phyloP scores from a whole-genome alignment of 2,797 vertebrate species.

The Paramormyrops hopkinsi region DNA sequence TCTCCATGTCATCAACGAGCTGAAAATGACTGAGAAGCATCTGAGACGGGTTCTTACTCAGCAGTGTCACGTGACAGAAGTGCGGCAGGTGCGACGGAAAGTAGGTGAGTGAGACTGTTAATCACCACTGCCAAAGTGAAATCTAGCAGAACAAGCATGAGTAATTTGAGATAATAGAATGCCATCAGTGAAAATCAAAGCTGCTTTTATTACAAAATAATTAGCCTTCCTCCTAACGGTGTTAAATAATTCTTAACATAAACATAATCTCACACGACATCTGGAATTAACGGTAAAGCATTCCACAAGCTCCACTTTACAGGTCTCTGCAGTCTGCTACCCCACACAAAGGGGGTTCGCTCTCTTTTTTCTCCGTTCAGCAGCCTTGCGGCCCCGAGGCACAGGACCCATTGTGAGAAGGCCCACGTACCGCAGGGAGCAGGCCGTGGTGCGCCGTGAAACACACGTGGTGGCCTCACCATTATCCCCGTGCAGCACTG shows the following conservation, averaged over 20 bases:
- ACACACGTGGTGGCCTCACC: constrained; percentile 45
- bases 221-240: background rate
- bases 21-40: constrained; percentile 32
- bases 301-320: background rate
- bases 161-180: background rate
- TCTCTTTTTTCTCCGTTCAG: constrained; percentile 29
- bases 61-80: constrained; percentile 20
- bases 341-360: background rate
- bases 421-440: background rate
- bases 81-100: background rate
- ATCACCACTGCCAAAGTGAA: background rate
- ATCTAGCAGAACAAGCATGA: background rate
- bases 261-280: background rate
- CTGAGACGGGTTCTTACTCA: background rate
- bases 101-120: background rate
- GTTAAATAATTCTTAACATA: background rate
- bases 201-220: background rate
- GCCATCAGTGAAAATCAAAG: background rate
- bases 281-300: background rate
- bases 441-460: constrained; percentile 6
- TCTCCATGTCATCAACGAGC: constrained; percentile 24
- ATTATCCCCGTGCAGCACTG: constrained; percentile 25
- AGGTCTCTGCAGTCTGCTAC: background rate
- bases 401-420: constrained; percentile 44
- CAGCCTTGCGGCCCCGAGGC: constrained; percentile 31